Base-by-base conservation (phyloP, 2,113 vertebrate genomes). In the Chlorodrepanis virens region DNA sequence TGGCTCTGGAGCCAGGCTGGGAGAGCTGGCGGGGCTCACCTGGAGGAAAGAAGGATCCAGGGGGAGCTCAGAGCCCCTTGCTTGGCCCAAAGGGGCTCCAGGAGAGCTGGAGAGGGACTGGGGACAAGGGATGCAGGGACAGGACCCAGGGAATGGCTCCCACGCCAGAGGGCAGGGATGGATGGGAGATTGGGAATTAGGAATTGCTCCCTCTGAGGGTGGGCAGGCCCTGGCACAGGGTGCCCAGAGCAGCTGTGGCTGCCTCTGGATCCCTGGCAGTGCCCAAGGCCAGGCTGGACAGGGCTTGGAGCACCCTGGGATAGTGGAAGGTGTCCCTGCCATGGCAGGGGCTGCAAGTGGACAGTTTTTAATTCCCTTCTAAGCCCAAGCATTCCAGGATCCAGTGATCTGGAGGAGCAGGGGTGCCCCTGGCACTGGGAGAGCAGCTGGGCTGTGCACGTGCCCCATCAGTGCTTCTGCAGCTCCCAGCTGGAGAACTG, bases 211-310 rank as follows among this genome's bases (percentile, higher is more conserved):
- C 35, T 35, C 35, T 35, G 35, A 35, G 35, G 35, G 35, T 35
- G 35, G 35, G 35, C 35, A 35, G 35, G 35, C 35, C 35, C 84
- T 61, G 54, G 54, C 64, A 61, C 54, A 54, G 39, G 33, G 19
- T 61, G 54, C 47, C 64, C 74, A 70, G 56, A 78, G 47, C 1
- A 87, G 64, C 56, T 70, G 74, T 3, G 49, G 56, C 49, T 88
- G 75, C 25, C 35, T n/a, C 67, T 63, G 81, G 33, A 71, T 56
- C 75, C 49, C 65, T 87, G 75, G n/a, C 0, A 56, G 29, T 56
- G 85, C 0, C 35, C 56, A 47, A 71, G 56, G 75, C 29, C 75
- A 71, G 57, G n/a, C 0, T 64, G 57, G 57, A 31, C 0, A 0
- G n/a, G 17, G 35, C 21, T 71, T 3, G 49, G 75, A 71, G 24